Percentiles rank a stretch among this genome's conserved stretches.
phyloP scores from a whole-genome alignment of 1,140 invertebrate genomes.

The Drosophila melanica region DNA sequence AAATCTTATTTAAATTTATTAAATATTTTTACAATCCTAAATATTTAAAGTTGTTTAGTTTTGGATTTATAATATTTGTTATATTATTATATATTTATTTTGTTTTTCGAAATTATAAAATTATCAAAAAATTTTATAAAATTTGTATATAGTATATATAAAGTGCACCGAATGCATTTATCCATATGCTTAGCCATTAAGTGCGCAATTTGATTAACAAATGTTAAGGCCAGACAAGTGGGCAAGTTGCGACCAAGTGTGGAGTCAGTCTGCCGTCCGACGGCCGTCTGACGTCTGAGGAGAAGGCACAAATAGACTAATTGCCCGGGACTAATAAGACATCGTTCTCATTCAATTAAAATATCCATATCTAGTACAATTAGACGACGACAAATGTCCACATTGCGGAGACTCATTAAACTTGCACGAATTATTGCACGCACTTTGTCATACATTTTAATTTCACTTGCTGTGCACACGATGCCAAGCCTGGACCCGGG shows the following conservation, averaged over 20 bases:
- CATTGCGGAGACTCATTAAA: constrained; percentile 82
- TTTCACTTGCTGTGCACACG: constrained; percentile 63
- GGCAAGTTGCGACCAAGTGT: constrained; percentile 17
- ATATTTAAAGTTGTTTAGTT: background rate
- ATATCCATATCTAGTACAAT: constrained; percentile 83
- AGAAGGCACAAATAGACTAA: constrained; percentile 68
- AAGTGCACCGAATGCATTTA: background rate
- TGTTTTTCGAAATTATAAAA: too few species aligned
- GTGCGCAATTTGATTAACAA: constrained; percentile 66
- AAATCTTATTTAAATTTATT: background rate
- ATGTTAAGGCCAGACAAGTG: constrained; percentile 36
- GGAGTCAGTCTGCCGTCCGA: constrained; percentile 5
- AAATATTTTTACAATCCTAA: background rate
- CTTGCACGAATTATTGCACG: constrained; percentile 84
- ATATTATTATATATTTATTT: too few species aligned
- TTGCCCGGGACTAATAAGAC: constrained; percentile 78
- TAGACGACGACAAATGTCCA: constrained; percentile 79
- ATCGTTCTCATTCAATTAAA: constrained; percentile 83
- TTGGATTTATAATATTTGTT: too few species aligned
- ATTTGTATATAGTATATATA: background rate
- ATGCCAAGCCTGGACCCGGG: background rate
- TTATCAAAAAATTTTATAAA: too few species aligned
- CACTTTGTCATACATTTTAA: constrained; percentile 84
- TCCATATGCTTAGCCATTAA: constrained; percentile 10
- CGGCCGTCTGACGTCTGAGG: background rate